Conservation (phyloP, 2,888 invertebrate genomes). For the Drosophila villosipedis region DNA sequence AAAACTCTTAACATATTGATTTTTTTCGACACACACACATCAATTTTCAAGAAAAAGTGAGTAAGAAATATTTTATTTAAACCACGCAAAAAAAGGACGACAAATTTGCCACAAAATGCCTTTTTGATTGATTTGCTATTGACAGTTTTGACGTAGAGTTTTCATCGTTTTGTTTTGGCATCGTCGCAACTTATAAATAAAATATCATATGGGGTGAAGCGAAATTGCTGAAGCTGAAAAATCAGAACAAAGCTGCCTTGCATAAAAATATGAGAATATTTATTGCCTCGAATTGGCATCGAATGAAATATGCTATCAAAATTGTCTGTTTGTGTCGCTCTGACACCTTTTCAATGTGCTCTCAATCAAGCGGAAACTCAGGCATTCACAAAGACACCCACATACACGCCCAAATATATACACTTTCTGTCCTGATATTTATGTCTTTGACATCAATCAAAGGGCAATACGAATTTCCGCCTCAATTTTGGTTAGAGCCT, state of each 20-base stretch:
- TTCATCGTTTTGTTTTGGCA: slow-evolving; percentile 46
- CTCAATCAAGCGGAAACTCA: slow-evolving; percentile 72
- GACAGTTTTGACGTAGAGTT: slow-evolving; percentile 76
- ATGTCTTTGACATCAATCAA: slow-evolving; percentile 74
- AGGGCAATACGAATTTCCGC: slow-evolving; percentile 56
- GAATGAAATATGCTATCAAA: slow-evolving; percentile 78
- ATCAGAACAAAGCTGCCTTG: slow-evolving; percentile 35
- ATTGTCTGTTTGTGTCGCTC: slow-evolving; percentile 71
- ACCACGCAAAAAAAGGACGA: slow-evolving; percentile 5
- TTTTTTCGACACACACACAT: slow-evolving; percentile 26
- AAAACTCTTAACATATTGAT: slow-evolving; percentile 49
- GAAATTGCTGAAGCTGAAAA: slow-evolving; percentile 27
- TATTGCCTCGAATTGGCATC: slow-evolving; percentile 68
- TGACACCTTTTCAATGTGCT: slow-evolving; percentile 70
- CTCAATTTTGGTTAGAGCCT: slow-evolving; percentile 34
- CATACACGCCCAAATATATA: slow-evolving; percentile 12
- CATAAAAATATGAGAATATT: slow-evolving; percentile 59
- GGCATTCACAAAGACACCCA: slow-evolving; percentile 34
- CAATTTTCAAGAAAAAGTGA: slow-evolving; percentile 12
- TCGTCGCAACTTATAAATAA: slow-evolving; percentile 71
- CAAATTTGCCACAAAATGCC: slow-evolving; percentile 59
- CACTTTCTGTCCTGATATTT: slow-evolving; percentile 27
- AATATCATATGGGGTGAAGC: slow-evolving; percentile 52
- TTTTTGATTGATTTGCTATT: slow-evolving; percentile 78
- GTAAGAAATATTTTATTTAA: slow-evolving; percentile 34